Evolutionary conservation across 2,888 invertebrate genomes (phyloP), one percentile per base, ranked within the genome.

Genomic region (Ephialtes manifestator): DNA sequence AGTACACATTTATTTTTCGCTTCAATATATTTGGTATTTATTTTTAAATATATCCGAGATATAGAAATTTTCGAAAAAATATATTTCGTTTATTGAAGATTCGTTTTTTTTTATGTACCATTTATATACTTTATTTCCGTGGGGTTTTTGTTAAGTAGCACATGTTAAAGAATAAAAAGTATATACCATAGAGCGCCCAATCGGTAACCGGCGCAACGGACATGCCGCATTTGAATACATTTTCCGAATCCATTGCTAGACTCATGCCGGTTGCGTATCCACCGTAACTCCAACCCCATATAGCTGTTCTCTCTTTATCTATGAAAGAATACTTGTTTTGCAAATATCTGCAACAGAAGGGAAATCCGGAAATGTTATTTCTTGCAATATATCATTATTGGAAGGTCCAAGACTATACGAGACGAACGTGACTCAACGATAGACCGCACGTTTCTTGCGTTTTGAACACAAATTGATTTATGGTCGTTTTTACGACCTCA

Each of bases 221-320:
- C 77, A 98, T 97, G 0, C 98, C 99, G 93, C 99, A 99, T 89
- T 97, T 97, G 95, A 99, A 99, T 39, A 97, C 96, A 65, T 95
- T 95, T 0, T 95, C 95, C 0, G 94, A 94, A 87, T 98, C 98
- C 63, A 96, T 96, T 0, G 98, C 98, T 85, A 99, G 95, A 2
- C 97, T 97, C 95, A 98, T 96, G 4, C 97, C 97, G 0, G 99
- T 96, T 0, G 98, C 97, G 94, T 98, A 99, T 1, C 99, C 99
- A 15, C 99, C 99, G 94, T 99, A 99, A 90, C 99, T 99, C 99
- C 99, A 99, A 77, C 99, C 99, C 99, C 99, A 99, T 91, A 99
- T 98, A 67, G 98, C 99, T 0, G 98, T 97, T 89, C 97, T 96
- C 72, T 96, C 95, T 3, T 95, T 94, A 94, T 99, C 98, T 83